Conservation (phyloP, 2,113 vertebrate genomes). For the Propithecus coquereli region DNA sequence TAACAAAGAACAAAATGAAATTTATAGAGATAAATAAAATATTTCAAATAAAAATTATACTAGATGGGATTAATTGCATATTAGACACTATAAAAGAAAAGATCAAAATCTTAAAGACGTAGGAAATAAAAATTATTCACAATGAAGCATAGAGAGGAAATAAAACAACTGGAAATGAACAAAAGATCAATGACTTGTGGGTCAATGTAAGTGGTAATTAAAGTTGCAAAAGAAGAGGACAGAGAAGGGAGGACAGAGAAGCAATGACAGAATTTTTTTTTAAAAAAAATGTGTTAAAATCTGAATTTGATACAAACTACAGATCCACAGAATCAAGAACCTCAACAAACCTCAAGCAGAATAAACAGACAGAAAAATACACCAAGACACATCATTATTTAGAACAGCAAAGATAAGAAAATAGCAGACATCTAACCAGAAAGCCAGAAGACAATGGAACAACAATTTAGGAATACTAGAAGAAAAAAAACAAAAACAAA, state of each 20-base stretch:
- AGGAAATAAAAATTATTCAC: not conserved
- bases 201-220: not conserved
- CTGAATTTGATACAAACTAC: not conserved
- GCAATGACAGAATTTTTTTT: not conserved
- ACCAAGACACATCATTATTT: not conserved
- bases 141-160: not conserved
- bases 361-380: not conserved
- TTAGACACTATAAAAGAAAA: not conserved
- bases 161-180: not conserved
- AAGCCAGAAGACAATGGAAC: not conserved
- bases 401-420: not conserved
- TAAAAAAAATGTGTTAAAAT: not conserved
- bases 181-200: not conserved
- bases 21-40: not conserved
- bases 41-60: not conserved
- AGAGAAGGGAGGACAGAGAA: not conserved
- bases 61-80: not conserved
- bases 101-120: not conserved
- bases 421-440: not conserved
- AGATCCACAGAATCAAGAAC: not conserved
- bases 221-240: not conserved
- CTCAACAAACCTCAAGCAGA: not conserved
- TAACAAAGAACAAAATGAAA: not conserved
- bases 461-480: not conserved
- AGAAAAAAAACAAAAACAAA: not conserved